Base-by-base conservation (phyloP, 1,140 invertebrate species). In the Theocolax elegans region DNA sequence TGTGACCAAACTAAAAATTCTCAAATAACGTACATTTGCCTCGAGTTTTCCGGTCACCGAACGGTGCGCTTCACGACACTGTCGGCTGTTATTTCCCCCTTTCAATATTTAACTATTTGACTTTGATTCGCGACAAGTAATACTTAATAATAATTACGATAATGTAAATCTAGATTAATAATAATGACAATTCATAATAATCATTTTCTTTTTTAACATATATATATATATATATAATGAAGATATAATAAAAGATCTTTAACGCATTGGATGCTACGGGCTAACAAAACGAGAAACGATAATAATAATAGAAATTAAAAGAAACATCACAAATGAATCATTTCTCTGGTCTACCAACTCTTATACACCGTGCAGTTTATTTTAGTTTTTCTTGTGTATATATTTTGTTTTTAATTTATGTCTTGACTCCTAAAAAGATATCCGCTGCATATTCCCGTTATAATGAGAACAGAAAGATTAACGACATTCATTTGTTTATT, bases 271-370 rank as follows among this genome's bases (percentile, higher is more conserved):
- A 59, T 38, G 4, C 58, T 62, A 62, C 27, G 35, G 46, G 44
- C 56, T 62, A 69, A 53, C 7, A 60, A 60, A 68, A 60, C 56
- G 46, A 53, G 13, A 29, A 53, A 68, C 27, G 54, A 59, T 49
- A 44, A 56, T 46, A 54, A 69, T n/a, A 63, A 46, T 54, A 46
- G 54, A 54, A n/a, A n/a, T n/a, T n/a, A n/a, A n/a, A 40, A 70
- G 38, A 70, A 64, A 58, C 67, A 70, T 70, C 68, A 70, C 68
- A 70, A 64, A 56, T 12, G 38, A 54, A 70, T 64, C 38, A 56
- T 56, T 58, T 19, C 51, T 64, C 59, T 38, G 56, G 38, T 44
- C 51, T 38, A 46, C 60, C 51, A 27, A 29, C 31, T 64, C 51
- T 31, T 27, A 31, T 42, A 56, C 42, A 58, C 27, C 12, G 29